Conservation (phyloP, 2,113 vertebrate genomes). For the Petroica traversi region DNA sequence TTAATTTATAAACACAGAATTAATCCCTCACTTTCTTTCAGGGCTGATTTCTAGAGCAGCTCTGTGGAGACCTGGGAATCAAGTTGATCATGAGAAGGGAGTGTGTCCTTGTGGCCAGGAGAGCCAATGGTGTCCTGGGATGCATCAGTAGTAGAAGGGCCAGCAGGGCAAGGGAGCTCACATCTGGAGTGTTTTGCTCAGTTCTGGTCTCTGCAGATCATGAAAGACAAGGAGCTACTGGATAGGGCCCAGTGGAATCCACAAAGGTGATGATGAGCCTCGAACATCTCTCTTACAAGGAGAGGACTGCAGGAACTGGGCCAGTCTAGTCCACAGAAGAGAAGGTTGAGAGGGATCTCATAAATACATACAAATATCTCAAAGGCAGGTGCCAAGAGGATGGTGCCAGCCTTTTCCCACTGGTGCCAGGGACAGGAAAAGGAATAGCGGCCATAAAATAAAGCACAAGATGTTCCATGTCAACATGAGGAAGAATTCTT, state of each 20-base stretch:
- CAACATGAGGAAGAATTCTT: background rate
- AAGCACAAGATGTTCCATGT: rapidly evolving
- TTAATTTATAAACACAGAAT: background rate
- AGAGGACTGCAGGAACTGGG: background rate
- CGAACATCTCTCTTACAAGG: background rate
- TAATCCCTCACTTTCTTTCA: background rate
- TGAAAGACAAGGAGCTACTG: background rate
- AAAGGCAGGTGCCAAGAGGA: background rate
- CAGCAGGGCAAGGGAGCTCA: background rate
- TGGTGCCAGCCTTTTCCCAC: background rate
- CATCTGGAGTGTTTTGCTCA: no score
- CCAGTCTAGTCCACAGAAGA: background rate
- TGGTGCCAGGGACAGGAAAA: background rate
- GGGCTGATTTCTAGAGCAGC: background rate
- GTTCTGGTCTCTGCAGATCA: background rate
- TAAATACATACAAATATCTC: background rate
- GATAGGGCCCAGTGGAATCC: background rate
- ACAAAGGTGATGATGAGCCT: background rate
- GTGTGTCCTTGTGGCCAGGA: background rate
- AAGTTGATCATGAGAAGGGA: background rate
- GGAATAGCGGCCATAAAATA: background rate
- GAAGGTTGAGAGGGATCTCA: background rate
- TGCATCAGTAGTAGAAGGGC: background rate
- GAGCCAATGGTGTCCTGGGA: background rate
- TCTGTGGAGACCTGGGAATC: background rate